phyloP scores from a whole-genome alignment of 92 coral and sea anemone species.

The Epizoanthus rinbou region DNA sequence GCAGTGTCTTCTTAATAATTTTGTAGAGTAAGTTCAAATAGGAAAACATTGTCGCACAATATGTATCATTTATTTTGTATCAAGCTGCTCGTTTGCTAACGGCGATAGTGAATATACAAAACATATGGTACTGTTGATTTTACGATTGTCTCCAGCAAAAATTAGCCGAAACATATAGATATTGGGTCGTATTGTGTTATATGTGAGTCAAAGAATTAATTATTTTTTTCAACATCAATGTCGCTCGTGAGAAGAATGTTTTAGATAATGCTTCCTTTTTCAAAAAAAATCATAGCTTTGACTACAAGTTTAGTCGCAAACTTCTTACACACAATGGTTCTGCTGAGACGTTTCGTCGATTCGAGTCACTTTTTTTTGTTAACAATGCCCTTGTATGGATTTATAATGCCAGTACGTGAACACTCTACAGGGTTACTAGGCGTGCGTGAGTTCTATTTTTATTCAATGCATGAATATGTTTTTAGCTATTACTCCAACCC shows the following conservation, averaged over 20 bases:
- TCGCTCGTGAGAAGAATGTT: slow-evolving; percentile 1
- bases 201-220: background rate
- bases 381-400: no score
- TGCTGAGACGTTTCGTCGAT: no score
- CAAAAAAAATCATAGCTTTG: background rate
- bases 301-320: no score
- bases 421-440: no score
- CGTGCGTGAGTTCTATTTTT: no score
- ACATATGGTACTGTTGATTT: slow-evolving; percentile 13
- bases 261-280: slow-evolving; percentile 5
- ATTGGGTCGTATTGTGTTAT: background rate
- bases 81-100: background rate
- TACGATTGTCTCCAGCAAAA: slow-evolving; percentile 4
- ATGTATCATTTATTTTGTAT: slow-evolving; percentile 7
- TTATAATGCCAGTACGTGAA: no score
- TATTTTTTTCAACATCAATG: background rate
- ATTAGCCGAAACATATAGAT: background rate
- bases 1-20: no score
- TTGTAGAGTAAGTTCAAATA: no score
- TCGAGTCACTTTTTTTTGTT: no score
- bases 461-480: no score
- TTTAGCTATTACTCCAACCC: no score
- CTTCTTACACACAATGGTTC: no score
- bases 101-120: slow-evolving; percentile 10
- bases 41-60: background rate